These are phyloP conservation scores for Eubasilissa splendida DNA, from an alignment of 2,888 invertebrate species.

Conservation along the genomic window DNA sequence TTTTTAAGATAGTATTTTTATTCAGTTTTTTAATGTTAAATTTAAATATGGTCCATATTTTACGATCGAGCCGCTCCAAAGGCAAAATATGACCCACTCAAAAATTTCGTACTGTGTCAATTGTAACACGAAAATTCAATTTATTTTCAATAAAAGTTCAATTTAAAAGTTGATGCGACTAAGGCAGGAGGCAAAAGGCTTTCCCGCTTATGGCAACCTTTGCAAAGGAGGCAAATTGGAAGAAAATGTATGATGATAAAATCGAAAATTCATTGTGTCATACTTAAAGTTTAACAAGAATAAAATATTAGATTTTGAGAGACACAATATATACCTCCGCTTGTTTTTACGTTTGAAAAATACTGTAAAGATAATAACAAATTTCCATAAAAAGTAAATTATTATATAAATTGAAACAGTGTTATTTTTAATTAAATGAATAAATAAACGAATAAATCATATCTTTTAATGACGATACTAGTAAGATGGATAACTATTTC, in stretches of 20 bases:
- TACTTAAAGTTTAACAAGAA: constrained; percentile 16
- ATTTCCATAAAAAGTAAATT: no score
- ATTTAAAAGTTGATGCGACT: constrained; percentile 53
- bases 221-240: constrained; percentile 27
- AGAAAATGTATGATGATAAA: constrained; percentile 38
- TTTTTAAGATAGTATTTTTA: no score
- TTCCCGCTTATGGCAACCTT: constrained; percentile 34
- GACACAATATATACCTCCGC: no score
- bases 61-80: constrained; percentile 22
- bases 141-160: constrained; percentile 58
- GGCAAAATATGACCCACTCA: constrained; percentile 43
- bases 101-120: constrained; percentile 39
- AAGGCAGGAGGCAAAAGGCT: constrained; percentile 42
- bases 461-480: no score
- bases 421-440: no score
- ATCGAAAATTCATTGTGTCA: constrained; percentile 38
- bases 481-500: no score
- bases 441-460: no score
- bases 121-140: constrained; percentile 57
- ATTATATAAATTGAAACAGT: no score
- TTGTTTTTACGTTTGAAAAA: no score
- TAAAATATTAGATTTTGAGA: neutral
- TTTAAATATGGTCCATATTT: neutral
- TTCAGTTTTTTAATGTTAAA: no score
- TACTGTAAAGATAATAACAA: no score